Conservation (phyloP, 2,888 invertebrate genomes). For the Limnephilus rhombicus region DNA sequence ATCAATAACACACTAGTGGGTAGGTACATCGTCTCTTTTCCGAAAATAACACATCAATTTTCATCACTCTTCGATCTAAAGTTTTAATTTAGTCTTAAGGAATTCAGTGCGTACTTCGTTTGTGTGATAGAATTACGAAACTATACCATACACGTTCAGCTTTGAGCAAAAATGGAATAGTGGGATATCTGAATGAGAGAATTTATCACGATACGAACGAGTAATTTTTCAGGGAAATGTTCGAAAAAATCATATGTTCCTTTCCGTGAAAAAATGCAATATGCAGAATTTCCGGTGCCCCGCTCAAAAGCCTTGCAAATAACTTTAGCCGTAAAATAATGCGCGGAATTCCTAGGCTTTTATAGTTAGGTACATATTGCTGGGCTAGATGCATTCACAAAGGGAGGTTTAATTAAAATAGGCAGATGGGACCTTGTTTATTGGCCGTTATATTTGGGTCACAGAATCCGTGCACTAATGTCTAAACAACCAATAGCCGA, state of each 20-base stretch:
- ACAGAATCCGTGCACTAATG: conserved; percentile 45
- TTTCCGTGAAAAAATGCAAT: neutral
- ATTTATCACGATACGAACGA: neutral
- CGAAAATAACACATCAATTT: neutral
- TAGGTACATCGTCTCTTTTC: neutral
- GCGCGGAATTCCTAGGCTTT: conserved; percentile 45
- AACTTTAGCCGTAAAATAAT: conserved; percentile 59
- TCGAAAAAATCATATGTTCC: neutral
- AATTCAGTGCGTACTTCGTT: too few relatives aligned
- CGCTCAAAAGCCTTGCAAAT: conserved; percentile 48
- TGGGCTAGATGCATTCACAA: conserved; percentile 48
- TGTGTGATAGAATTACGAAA: too few relatives aligned
- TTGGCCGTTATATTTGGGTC: conserved; percentile 52
- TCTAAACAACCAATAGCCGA: neutral
- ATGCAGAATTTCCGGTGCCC: neutral
- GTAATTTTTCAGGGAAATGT: neutral
- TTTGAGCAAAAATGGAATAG: neutral
- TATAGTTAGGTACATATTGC: conserved; percentile 18
- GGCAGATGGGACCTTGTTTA: conserved; percentile 62
- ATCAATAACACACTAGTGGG: neutral
- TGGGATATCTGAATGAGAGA: neutral
- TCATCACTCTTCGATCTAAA: neutral
- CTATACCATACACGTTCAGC: neutral
- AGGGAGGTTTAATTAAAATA: conserved; percentile 64
- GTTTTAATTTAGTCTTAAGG: too few relatives aligned